Evolutionary conservation across 2,888 invertebrate genomes (phyloP).

Genomic region (Lucinisca nassula): DNA sequence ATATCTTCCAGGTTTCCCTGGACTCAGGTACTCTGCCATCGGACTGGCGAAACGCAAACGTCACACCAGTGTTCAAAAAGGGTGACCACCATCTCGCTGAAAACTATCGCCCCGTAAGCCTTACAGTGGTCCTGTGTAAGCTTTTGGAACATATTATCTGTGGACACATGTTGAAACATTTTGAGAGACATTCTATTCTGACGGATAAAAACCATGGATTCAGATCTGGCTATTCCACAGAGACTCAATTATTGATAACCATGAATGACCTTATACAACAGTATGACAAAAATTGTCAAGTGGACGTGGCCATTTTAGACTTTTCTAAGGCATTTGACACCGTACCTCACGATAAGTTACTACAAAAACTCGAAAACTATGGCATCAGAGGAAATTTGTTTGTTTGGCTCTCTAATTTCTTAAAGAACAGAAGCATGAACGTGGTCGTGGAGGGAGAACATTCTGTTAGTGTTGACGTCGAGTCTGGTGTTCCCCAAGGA

Average conservation of each 20-base stretch:
- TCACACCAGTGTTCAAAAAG: conserved; percentile 8
- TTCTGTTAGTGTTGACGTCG: background rate
- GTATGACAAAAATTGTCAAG: background rate
- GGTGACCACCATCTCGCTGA: conserved; percentile 19
- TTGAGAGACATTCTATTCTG: conserved; percentile 3
- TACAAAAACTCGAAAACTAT: conserved; percentile 12
- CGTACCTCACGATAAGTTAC: conserved; percentile 15
- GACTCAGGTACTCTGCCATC: background rate
- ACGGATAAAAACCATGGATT: conserved; percentile 32
- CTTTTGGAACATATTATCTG: conserved; percentile 32
- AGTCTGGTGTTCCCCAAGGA: conserved; percentile 29
- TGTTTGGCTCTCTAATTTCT: conserved; percentile 17
- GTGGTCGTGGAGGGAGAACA: conserved; percentile 28
- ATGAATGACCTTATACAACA: background rate
- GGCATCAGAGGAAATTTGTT: conserved; percentile 3
- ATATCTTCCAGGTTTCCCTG: conserved; percentile 11
- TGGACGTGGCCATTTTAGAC: background rate
- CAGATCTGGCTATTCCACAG: conserved; percentile 5
- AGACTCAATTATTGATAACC: background rate
- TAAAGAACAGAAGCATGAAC: conserved; percentile 24
- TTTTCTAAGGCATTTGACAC: conserved; percentile 52
- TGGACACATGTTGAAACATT: background rate
- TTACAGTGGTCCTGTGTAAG: conserved; percentile 10
- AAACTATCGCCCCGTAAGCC: conserved; percentile 12
- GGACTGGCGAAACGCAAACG: conserved; percentile 25